Conservation (phyloP, 2,888 invertebrate genomes). For the Homarus gammarus region DNA sequence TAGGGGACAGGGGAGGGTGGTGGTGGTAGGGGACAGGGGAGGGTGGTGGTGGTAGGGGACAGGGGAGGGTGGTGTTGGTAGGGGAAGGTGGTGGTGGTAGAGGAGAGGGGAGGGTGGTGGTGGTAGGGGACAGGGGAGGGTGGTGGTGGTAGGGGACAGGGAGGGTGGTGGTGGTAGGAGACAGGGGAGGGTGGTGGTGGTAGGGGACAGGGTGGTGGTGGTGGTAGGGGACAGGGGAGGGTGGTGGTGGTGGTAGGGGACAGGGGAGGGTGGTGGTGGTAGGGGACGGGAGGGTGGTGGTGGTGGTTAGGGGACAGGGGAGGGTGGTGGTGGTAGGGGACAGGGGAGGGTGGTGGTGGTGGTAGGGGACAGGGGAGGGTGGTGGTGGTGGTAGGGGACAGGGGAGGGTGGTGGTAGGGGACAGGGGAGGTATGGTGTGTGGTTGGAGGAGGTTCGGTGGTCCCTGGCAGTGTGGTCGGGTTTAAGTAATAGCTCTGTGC, state of each 20-base stretch:
- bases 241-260: neutral
- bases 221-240: neutral
- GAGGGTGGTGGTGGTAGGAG: neutral
- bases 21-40: neutral
- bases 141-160: neutral
- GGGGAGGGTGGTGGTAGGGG: no score
- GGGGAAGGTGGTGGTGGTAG: no score
- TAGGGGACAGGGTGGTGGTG: neutral
- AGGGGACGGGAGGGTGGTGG: neutral
- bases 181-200: neutral
- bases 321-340: neutral
- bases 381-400: no score
- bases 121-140: neutral
- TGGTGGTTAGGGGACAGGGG: neutral
- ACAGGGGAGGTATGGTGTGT: neutral
- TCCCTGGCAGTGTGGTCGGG: conserved; percentile 48
- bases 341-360: neutral
- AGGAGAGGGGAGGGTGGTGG: no score
- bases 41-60: neutral
- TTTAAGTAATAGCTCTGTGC: conserved; percentile 43
- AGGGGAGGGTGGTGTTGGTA: no score
- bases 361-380: neutral
- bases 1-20: no score
- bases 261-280: no score
- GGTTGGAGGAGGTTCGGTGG: conserved; percentile 23